These are phyloP conservation scores for Eumaeus atala DNA, from an alignment of 1,140 invertebrate genomes.

Conservation along the genomic window DNA sequence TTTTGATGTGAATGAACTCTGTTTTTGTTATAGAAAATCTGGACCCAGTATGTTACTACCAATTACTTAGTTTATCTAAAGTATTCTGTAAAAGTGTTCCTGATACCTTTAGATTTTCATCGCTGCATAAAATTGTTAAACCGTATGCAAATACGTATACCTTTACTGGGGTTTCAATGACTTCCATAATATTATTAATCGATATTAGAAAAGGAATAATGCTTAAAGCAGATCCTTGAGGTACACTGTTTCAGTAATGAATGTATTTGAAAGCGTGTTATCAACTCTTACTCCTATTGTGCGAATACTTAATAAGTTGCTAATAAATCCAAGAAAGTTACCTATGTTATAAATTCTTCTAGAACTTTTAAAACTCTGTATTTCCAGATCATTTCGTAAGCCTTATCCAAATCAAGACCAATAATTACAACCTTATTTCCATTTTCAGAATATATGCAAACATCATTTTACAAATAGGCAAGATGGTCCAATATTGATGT, in stretches of 20 bases:
- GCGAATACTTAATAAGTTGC: constrained; percentile 21
- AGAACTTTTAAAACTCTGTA: constrained; percentile 22
- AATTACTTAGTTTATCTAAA: constrained; percentile 5
- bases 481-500: too few species aligned
- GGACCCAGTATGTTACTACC: constrained; percentile 7
- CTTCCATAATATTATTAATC: too few species aligned
- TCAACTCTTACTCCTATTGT: constrained; percentile 23
- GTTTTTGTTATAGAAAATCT: constrained; percentile 9
- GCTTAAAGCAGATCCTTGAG: constrained; percentile 25
- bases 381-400: constrained; percentile 31
- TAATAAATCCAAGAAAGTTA: constrained; percentile 23
- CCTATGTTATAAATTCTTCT: constrained; percentile 21
- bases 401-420: constrained; percentile 28
- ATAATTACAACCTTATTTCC: constrained; percentile 20
- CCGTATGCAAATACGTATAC: constrained; percentile 23
- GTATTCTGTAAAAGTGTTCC: constrained; percentile 2
- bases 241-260: constrained; percentile 21
- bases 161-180: too few species aligned
- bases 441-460: constrained; percentile 23
- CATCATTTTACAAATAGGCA: constrained; percentile 26
- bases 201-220: constrained; percentile 24
- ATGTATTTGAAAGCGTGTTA: constrained; percentile 17
- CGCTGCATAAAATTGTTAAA: constrained; percentile 20
- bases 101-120: constrained; percentile 12
- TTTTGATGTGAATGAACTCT: too few species aligned